These are phyloP conservation scores for Hucho hucho DNA, from an alignment of 2,113 vertebrate genomes.

Conservation along the genomic window DNA sequence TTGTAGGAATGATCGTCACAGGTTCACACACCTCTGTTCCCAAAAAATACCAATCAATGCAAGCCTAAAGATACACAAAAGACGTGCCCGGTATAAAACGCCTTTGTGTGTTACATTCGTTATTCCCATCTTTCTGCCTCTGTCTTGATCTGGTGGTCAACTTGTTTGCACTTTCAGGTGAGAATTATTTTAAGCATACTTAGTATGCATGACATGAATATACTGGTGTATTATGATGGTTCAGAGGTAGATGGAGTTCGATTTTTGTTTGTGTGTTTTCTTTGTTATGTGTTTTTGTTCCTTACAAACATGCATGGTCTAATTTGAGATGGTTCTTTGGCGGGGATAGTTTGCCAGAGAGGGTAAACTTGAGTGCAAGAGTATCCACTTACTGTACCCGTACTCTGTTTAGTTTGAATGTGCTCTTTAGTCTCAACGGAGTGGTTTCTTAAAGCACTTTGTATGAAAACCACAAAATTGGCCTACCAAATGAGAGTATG, in stretches of 20 bases:
- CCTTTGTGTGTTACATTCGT: constrained; percentile 13
- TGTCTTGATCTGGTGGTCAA: not conserved
- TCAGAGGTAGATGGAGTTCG: no score
- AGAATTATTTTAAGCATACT: constrained; percentile 5
- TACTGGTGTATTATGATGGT: no score
- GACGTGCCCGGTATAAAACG: constrained; percentile 43
- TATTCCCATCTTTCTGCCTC: constrained; percentile 15
- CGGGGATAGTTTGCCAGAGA: no score
- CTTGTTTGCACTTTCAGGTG: constrained; percentile 39
- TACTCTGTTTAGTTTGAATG: not conserved
- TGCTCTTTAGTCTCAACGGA: not conserved
- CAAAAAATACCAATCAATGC: constrained; percentile 40
- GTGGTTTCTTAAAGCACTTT: not conserved
- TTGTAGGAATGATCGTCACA: constrained; percentile 1
- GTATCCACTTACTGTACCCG: not conserved
- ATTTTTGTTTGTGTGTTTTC: not conserved
- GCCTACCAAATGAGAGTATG: no score
- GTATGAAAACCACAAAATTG: not conserved
- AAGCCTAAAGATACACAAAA: constrained; percentile 46
- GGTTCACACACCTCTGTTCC: constrained; percentile 61
- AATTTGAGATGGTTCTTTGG: not conserved
- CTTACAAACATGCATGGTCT: not conserved
- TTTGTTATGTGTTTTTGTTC: not conserved
- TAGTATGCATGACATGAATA: not conserved
- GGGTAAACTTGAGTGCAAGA: no score